A percentile compares a stretch with the other conserved stretches of the same genome.
These are phyloP conservation scores for Sesamia nonagrioides DNA, from an alignment of 1,140 invertebrate genomes.

Conservation along the genomic window DNA sequence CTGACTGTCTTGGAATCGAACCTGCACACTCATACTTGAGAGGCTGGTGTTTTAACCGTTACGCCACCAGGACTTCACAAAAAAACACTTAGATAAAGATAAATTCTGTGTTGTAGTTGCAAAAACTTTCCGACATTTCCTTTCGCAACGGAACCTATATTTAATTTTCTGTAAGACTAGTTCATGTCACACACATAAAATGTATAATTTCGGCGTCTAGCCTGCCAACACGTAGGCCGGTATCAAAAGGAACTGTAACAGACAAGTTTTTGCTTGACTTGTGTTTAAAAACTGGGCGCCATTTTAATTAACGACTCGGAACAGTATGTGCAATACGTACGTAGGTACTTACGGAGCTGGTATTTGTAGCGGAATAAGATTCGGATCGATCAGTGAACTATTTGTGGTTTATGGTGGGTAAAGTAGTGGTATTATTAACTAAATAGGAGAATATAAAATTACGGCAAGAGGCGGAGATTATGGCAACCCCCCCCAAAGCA, in stretches of 20 bases:
- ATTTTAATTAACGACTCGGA: conserved; percentile 46
- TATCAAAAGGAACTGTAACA: neutral
- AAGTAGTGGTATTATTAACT: neutral
- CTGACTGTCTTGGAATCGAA: too few species aligned
- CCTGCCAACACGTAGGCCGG: too few species aligned
- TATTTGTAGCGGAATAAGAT: conserved; percentile 31
- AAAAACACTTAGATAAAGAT: neutral
- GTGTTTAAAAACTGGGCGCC: conserved; percentile 35
- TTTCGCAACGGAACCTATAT: neutral
- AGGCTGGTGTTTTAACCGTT: too few species aligned
- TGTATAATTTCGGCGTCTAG: neutral
- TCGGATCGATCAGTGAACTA: neutral
- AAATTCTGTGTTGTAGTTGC: neutral
- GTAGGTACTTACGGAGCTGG: neutral
- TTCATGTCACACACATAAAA: neutral
- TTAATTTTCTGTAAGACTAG: neutral
- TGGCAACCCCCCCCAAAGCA: too few species aligned
- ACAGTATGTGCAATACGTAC: conserved; percentile 6
- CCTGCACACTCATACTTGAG: too few species aligned
- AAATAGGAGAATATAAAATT: too few species aligned
- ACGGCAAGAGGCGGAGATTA: too few species aligned
- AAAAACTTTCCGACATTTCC: neutral
- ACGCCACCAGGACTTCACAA: neutral
- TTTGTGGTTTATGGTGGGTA: neutral
- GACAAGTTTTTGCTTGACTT: conserved; percentile 32